A percentile compares a stretch with the other conserved stretches of the same genome.
phyloP scores from a whole-genome alignment of 2,797 vertebrate genomes.

The Cossypha niveicapilla region DNA sequence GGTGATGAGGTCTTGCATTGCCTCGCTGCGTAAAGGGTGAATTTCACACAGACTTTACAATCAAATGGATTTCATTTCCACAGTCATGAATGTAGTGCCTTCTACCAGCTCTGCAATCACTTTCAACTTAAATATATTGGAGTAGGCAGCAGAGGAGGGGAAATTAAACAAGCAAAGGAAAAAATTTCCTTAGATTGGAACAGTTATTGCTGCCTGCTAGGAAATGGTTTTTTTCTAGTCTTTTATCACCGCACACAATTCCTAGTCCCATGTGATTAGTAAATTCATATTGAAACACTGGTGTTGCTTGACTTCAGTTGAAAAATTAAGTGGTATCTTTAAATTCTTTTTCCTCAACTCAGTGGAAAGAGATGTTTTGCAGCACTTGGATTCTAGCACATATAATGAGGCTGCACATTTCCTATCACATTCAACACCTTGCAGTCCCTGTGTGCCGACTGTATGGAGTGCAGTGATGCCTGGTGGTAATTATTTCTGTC shows the following conservation, averaged over 20 bases:
- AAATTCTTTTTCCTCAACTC: slow-evolving; percentile 42
- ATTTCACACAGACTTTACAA: background rate
- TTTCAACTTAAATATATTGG: slow-evolving; percentile 29
- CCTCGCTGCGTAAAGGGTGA: background rate
- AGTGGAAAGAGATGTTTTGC: slow-evolving; percentile 55
- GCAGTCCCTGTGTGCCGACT: slow-evolving; percentile 31
- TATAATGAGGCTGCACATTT: slow-evolving; percentile 64
- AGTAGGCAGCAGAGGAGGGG: background rate
- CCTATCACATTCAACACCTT: slow-evolving; percentile 68
- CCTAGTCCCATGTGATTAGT: slow-evolving; percentile 62
- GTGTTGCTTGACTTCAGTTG: slow-evolving; percentile 45
- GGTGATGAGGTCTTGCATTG: background rate
- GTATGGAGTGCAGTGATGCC: slow-evolving; percentile 26
- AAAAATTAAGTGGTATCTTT: slow-evolving; percentile 68
- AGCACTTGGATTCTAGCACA: slow-evolving; percentile 38
- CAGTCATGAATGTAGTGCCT: background rate
- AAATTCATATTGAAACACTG: slow-evolving; percentile 69
- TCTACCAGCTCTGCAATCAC: background rate
- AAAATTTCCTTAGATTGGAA: background rate
- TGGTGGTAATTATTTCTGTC: slow-evolving; percentile 68
- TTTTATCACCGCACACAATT: slow-evolving; percentile 52
- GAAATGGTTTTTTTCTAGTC: slow-evolving; percentile 51
- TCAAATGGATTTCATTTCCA: background rate
- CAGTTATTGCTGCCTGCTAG: slow-evolving; percentile 41
- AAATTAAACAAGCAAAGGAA: slow-evolving; percentile 27